A percentile compares a stretch with the other conserved stretches of the same genome.
Evolutionary conservation across 2,113 vertebrate genomes (phyloP).

Genomic region (Anas platyrhynchos): DNA sequence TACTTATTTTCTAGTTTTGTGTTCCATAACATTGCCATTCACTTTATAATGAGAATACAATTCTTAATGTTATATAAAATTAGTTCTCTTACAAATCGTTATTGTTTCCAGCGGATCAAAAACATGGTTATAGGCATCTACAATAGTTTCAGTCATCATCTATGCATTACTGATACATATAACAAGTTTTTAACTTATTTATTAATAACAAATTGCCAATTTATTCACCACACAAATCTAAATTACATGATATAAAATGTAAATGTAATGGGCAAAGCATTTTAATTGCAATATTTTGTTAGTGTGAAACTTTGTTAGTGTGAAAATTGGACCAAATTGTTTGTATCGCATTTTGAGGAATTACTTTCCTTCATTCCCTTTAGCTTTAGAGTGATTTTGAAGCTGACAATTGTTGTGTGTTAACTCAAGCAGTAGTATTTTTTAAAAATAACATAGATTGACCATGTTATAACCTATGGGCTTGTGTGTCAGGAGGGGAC

Average conservation of each 20-base stretch:
- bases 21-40: not conserved
- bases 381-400: conserved; percentile 14
- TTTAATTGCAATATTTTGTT: not conserved
- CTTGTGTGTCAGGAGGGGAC: not conserved
- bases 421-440: not conserved
- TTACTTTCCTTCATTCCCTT: not conserved
- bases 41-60: not conserved
- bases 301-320: not conserved
- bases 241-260: too few relatives aligned
- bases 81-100: not conserved
- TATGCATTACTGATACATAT: not conserved
- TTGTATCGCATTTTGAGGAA: not conserved
- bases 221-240: not conserved
- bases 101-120: not conserved
- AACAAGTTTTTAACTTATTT: not conserved
- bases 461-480: not conserved
- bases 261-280: not conserved
- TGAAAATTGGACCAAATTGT: not conserved
- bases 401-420: not conserved
- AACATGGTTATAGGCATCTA: not conserved
- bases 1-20: not conserved
- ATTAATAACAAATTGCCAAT: not conserved
- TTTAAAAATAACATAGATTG: not conserved
- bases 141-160: not conserved
- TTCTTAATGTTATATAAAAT: not conserved